phyloP scores from a whole-genome alignment of 2,888 invertebrate genomes.

The Nomada fucata region DNA sequence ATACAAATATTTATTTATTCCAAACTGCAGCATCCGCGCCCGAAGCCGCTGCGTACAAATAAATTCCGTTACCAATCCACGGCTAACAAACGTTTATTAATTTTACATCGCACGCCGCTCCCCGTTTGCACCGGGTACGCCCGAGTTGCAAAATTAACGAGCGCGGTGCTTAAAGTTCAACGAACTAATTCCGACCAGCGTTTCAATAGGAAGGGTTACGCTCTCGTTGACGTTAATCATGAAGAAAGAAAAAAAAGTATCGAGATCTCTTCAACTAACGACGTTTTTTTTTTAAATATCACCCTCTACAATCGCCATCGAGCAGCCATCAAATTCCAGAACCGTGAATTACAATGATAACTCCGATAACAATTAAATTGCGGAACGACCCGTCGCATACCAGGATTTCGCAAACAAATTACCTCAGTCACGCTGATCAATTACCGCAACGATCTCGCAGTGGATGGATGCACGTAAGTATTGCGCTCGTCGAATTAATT shows the following conservation, averaged over 20 bases:
- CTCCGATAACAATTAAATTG: too few relatives aligned
- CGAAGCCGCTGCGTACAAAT: not conserved
- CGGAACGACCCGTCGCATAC: too few relatives aligned
- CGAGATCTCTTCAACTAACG: conserved; percentile 2
- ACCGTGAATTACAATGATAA: too few relatives aligned
- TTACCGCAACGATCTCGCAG: conserved; percentile 7
- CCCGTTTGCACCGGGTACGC: not conserved
- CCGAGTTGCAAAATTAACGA: conserved; percentile 41
- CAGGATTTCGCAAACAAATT: too few relatives aligned
- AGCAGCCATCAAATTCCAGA: too few relatives aligned
- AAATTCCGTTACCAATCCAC: conserved; percentile 17
- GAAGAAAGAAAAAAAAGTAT: not conserved
- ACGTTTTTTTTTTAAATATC: not conserved
- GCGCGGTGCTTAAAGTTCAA: not conserved
- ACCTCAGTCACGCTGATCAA: not conserved
- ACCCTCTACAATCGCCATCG: not conserved
- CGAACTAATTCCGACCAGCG: conserved; percentile 27
- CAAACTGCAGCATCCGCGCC: not conserved
- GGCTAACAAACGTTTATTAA: conserved; percentile 35
- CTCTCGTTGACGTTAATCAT: not conserved
- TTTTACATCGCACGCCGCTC: conserved; percentile 4
- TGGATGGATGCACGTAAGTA: not conserved
- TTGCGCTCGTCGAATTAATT: conserved; percentile 21
- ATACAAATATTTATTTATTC: conserved; percentile 1
- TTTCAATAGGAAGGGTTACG: conserved; percentile 26